Base-by-base conservation (phyloP, 2,888 invertebrate species). In the Gymnocheta viridis region DNA sequence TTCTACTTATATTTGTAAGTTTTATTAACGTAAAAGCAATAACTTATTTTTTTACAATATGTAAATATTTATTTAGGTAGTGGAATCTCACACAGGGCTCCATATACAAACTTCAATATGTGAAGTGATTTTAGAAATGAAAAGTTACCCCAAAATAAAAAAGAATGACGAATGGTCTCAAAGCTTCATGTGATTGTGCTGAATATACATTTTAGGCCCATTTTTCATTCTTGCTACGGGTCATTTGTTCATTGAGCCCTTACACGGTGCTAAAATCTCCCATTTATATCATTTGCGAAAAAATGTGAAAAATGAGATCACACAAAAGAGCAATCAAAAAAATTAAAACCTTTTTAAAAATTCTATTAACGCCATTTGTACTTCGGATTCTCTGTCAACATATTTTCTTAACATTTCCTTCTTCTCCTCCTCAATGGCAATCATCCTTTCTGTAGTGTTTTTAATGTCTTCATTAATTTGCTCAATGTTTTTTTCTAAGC, bases 391-490 rank as follows among this genome's bases (percentile, higher is more conserved):
- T 9, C 29, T 62, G 1, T 62, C 62, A 4, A 56, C 62, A 62
- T 54, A 82, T 6, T 6, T 41, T 62, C 70, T 74, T 24, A 76
- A 62, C 10, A 76, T 73, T 19, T 82, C 62, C 9, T 74, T 82
- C 4, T 82, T 82, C 17, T 82, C 74, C n/a, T 82, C 74, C 12
- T 74, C 67, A 29, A 82, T 82, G 2, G 27, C 27, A n/a, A 82
- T 2, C 10, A 82, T 14, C 35, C 19, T 80, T 44, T 73, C 66
- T 4, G 66, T 22, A 5, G 72, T 73, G 5, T n/a, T 58, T 49
- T 70, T 62, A 1, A 81, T 74, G 12, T 81, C 54, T 1, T 54
- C 49, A 10, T 74, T 12, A 19, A 69, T 74, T 47, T 51, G 41
- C 14, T 81, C 69, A 1, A 80, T 54, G 47, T 29, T 81, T 38